Evolutionary conservation across 2,888 invertebrate genomes (phyloP).

Genomic region (Athalia cordata): DNA sequence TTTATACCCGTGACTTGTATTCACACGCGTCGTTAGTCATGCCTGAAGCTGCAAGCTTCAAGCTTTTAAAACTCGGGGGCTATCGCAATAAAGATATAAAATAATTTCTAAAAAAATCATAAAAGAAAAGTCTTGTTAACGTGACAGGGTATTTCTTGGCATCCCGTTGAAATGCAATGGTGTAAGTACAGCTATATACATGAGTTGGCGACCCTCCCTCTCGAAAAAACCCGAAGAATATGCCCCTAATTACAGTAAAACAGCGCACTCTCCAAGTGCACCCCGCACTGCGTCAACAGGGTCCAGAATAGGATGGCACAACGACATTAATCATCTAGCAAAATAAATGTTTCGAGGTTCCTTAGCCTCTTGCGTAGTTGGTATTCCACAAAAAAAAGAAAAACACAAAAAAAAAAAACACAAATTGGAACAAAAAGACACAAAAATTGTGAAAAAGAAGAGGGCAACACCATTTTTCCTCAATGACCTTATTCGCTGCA

Average conservation of each 20-base stretch:
- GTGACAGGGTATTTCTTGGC: constrained; percentile 37
- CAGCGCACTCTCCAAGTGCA: constrained; percentile 63
- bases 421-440: background rate
- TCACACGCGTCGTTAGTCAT: constrained; percentile 24
- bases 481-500: too few species aligned
- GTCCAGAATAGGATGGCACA: constrained; percentile 31
- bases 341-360: constrained; percentile 60
- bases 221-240: constrained; percentile 66
- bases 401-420: background rate
- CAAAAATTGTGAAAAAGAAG: too few species aligned
- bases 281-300: constrained; percentile 63
- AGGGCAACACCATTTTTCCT: too few species aligned
- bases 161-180: constrained; percentile 9
- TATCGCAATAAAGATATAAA: constrained; percentile 21
- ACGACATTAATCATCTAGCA: constrained; percentile 62
- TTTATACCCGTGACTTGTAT: constrained; percentile 1
- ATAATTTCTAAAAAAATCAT: constrained; percentile 32
- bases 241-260: constrained; percentile 70
- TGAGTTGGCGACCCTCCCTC: constrained; percentile 43
- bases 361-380: constrained; percentile 49
- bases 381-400: constrained; percentile 3
- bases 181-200: constrained; percentile 7
- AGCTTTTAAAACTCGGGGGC: constrained; percentile 23
- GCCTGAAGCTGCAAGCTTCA: background rate
- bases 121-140: constrained; percentile 37